Evolutionary conservation across 2,113 vertebrate genomes (phyloP), one percentile per base, ranked within the genome.

Genomic region (Hippolais icterina): DNA sequence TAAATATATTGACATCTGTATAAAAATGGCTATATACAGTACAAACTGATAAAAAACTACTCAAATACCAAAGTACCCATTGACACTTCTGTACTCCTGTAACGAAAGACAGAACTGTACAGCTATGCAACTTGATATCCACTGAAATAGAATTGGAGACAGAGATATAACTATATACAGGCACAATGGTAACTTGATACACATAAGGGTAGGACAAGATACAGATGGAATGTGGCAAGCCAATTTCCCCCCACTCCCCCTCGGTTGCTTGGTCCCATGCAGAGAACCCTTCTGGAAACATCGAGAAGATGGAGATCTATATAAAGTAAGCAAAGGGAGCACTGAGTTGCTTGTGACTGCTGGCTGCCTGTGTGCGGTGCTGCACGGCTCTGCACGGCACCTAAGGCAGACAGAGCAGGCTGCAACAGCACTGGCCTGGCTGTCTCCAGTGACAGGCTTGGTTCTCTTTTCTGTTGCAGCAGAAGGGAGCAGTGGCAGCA

Each of bases 341-440:
- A 10, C 9, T 15, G 39, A 56, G 39, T 27, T 5, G 6, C 70
- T 44, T 44, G 31, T 4, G 6, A 17, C 28, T 19, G 17, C 52
- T 3, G 15, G 28, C 25, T 70, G 29, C 17, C 39, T 27, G 33
- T 25, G 25, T 59, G 41, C 19, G 13, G 25, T 47, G 33, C 25
- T 8, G 2, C n/a, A 22, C 0, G 6, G n/a, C 25, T 50, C 25
- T 2, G 0, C 41, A 22, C 3, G 1, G 25, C 1, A 2, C 19
- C 21, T 12, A 29, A 37, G n/a, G 33, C 15, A 56, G 29, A 5
- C 31, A 35, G 17, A 41, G 31, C 39, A 9, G 39, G 31, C 25
- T 59, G 20, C 0, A 3, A 12, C 12, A 33, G 57, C 22, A 15
- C 12, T 15, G 17, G 46, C 46, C 46, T 25, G 22, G 56, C 2